Base-by-base conservation (phyloP, 2,113 vertebrate genomes). In the Prochilodus magdalenae region DNA sequence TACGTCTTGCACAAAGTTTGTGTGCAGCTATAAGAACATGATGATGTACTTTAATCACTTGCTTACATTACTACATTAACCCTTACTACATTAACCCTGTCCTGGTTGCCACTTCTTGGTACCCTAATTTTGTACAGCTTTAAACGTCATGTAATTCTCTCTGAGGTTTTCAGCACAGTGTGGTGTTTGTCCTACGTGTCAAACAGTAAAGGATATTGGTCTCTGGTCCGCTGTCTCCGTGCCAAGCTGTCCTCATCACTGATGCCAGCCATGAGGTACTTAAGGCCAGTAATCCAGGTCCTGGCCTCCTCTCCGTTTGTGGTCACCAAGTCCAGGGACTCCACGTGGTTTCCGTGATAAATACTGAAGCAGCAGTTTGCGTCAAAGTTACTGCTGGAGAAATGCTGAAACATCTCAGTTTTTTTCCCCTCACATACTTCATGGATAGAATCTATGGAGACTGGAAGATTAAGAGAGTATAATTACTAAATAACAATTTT, bases 361-460 rank as follows among this genome's bases (percentile, higher is more conserved):
- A 99, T 96, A 86, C 96, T 99, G 92, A 98, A 98, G 92, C 97
- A 99, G 91, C 96, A 97, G 94, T 96, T 98, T 86, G 96, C 96
- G 80, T 99, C 96, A 0, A 99, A 98, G 87, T 94, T 95, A 83
- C 95, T 92, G 0, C 96, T 95, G 0, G 96, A 93, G 0, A 97
- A 96, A 40, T 95, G 95, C 89, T 97, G 95, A 90, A 99, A 99
- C 85, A 97, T 94, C 92, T 98, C 98, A 0, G 97, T 97, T 83
- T 95, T 96, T 62, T 96, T 97, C 20, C 97, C 98, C 83, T 98
- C 98, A 0, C 95, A 96, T 22, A 99, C 96, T 88, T 99, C 97
- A 86, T 96, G 97, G 88, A 99, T 97, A 55, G 96, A 96, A 91
- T 98, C 97, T 0, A 99, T 98, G 49, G 94, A 94, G 87, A 96